These are phyloP conservation scores for Drosophila melanica DNA, from an alignment of 1,140 invertebrate genomes.

Conservation along the genomic window DNA sequence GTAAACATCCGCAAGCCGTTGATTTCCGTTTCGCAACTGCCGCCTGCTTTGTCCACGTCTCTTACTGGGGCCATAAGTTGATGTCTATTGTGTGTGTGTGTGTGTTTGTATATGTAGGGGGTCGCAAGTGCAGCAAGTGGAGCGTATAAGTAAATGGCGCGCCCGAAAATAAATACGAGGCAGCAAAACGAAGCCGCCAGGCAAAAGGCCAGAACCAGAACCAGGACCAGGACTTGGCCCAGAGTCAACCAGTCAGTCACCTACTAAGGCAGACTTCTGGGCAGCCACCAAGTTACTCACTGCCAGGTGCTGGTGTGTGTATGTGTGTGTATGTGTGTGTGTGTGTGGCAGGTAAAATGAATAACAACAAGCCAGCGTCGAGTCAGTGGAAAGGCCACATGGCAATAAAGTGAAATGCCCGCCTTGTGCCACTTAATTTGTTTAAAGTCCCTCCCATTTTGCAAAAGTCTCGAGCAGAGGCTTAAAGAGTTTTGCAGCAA, in stretches of 20 bases:
- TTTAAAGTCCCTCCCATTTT: constrained; percentile 49
- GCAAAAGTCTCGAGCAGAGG: constrained; percentile 40
- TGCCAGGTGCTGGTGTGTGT: constrained; percentile 12
- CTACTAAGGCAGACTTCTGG: constrained; percentile 42
- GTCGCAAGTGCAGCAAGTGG: constrained; percentile 61
- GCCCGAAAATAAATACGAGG: constrained; percentile 62
- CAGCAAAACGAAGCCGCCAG: constrained; percentile 35
- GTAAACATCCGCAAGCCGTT: constrained; percentile 58
- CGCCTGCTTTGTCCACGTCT: constrained; percentile 16
- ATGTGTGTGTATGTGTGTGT: background rate
- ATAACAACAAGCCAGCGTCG: constrained; percentile 53
- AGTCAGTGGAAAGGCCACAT: constrained; percentile 27
- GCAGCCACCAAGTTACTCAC: constrained; percentile 27
- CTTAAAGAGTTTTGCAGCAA: constrained; percentile 40
- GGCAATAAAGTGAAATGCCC: constrained; percentile 62
- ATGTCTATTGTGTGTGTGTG: constrained; percentile 39
- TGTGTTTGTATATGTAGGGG: background rate
- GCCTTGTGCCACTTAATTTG: constrained; percentile 75
- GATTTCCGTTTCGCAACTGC: constrained; percentile 21
- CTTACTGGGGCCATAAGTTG: constrained; percentile 41
- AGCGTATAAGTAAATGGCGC: constrained; percentile 60
- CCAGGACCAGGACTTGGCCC: constrained; percentile 6
- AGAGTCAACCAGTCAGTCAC: constrained; percentile 45
- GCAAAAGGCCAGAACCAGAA: constrained; percentile 1
- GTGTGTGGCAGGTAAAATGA: constrained; percentile 48